Percentiles rank a stretch among this genome's conserved stretches.
These are phyloP conservation scores for Drosophila greeni DNA, from an alignment of 2,888 invertebrate species.

Conservation along the genomic window DNA sequence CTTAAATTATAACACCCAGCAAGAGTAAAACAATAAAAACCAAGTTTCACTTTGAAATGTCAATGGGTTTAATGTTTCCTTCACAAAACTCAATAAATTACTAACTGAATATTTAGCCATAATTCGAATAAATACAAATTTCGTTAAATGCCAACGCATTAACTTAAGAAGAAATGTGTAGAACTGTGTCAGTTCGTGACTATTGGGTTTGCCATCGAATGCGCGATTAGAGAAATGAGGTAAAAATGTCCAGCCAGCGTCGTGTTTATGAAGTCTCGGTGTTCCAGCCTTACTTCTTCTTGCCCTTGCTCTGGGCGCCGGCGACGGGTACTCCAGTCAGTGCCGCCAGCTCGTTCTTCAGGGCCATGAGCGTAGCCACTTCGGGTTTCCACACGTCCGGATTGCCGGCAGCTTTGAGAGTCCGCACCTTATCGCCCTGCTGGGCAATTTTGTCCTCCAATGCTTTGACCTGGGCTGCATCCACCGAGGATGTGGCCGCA, in stretches of 20 bases:
- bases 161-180: constrained; percentile 51
- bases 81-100: constrained; percentile 65
- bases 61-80: constrained; percentile 44
- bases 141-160: constrained; percentile 52
- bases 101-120: constrained; percentile 50
- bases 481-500: background rate
- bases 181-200: constrained; percentile 42
- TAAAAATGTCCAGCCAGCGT: constrained; percentile 31
- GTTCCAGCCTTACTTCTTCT: constrained; percentile 70
- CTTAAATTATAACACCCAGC: background rate
- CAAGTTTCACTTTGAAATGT: constrained; percentile 27
- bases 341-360: constrained; percentile 84
- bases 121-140: constrained; percentile 51
- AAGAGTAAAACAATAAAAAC: background rate
- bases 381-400: constrained; percentile 89
- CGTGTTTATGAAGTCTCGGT: background rate
- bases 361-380: constrained; percentile 84
- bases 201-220: constrained; percentile 37
- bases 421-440: constrained; percentile 86
- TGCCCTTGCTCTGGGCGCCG: constrained; percentile 67
- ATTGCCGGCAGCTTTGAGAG: constrained; percentile 86
- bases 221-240: constrained; percentile 34
- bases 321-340: constrained; percentile 68
- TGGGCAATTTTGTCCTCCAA: constrained; percentile 82
- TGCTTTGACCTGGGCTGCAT: constrained; percentile 75